These are phyloP conservation scores for Tuta absoluta DNA, from an alignment of 2,888 invertebrate species.

Conservation along the genomic window DNA sequence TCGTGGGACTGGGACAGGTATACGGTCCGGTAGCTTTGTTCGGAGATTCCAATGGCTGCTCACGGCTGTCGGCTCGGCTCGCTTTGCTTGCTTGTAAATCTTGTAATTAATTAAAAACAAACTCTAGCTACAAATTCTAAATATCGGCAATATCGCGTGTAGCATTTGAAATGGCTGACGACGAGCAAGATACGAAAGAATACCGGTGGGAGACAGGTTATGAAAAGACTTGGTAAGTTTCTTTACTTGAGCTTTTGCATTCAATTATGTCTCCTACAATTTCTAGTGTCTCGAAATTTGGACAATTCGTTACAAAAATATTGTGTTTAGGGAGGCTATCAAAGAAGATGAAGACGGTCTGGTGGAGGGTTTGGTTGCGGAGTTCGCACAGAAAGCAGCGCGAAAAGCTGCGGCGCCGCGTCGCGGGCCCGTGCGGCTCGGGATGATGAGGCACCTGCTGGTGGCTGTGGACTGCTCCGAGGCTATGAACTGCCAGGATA, in stretches of 20 bases:
- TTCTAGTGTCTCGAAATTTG: too few relatives aligned
- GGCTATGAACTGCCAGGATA: conserved; percentile 96
- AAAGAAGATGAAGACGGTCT: conserved; percentile 97
- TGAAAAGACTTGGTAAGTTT: conserved; percentile 93
- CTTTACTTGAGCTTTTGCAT: neutral
- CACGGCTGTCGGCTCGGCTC: too few relatives aligned
- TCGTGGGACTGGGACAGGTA: too few relatives aligned
- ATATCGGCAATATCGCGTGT: neutral
- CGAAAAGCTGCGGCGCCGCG: conserved; percentile 87
- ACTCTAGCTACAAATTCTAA: too few relatives aligned
- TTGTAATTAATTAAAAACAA: too few relatives aligned
- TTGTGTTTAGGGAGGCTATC: conserved; percentile 90
- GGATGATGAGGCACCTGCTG: conserved; percentile 99
- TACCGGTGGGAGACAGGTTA: conserved; percentile 98
- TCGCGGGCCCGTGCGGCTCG: conserved; percentile 90
- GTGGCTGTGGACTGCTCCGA: conserved; percentile 96
- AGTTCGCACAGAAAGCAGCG: conserved; percentile 94
- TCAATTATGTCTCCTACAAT: too few relatives aligned
- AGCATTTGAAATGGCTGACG: conserved; percentile 85
- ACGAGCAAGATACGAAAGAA: conserved; percentile 92
- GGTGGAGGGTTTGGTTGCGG: conserved; percentile 93
- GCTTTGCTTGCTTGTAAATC: too few relatives aligned
- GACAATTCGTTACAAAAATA: too few relatives aligned
- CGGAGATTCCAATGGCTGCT: too few relatives aligned
- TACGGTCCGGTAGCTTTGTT: too few relatives aligned